Evolutionary conservation across 2,113 vertebrate species (phyloP), one percentile per base, ranked within the genome.

Genomic region (Chlamydotis undulata): DNA sequence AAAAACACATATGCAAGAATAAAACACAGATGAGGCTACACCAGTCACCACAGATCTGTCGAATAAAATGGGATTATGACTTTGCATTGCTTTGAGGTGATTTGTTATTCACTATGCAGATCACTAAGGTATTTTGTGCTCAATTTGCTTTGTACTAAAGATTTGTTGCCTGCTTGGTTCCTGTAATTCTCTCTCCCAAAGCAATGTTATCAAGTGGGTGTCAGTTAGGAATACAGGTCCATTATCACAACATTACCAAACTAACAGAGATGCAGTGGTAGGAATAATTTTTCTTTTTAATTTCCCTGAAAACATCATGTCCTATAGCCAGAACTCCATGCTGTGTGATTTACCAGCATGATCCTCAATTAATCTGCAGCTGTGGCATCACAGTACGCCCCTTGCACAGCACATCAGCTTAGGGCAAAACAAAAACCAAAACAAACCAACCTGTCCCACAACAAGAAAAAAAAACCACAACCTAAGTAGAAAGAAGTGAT

Each of bases 361-460:
- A 89, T 89, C 64, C 67, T 89, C 95, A 94, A 92, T 92, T 95
- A 94, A 96, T 84, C 80, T 95, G 89, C 74, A 95, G 94, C 84
- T 93, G 91, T 91, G 71, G 74, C 85, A 90, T 67, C 92, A 83
- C 83, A 89, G 35, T 31, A 71, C 78, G 76, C 23, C 53, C 45
- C 24, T 60, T 60, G 35, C 53, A 90, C 50, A 74, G 65, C 73
- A 90, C 49, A 74, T 41, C 71, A 88, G 43, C 68, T 57, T 88
- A 31, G 80, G 65, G 76, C 61, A 92, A 91, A 93, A 53, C 25
- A 76, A 47, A 87, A 5, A 57, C 7, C 14, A n/a, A 87, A 83
- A 11, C 21, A 52, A 83, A 76, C 19, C 5, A 84, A 82, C 39
- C 43, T 73, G 45, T 63, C 26, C 39, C 19, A 19, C 12, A 57